Base-by-base conservation (phyloP, 2,888 invertebrate genomes). In the Caenorhabditis virilis region DNA sequence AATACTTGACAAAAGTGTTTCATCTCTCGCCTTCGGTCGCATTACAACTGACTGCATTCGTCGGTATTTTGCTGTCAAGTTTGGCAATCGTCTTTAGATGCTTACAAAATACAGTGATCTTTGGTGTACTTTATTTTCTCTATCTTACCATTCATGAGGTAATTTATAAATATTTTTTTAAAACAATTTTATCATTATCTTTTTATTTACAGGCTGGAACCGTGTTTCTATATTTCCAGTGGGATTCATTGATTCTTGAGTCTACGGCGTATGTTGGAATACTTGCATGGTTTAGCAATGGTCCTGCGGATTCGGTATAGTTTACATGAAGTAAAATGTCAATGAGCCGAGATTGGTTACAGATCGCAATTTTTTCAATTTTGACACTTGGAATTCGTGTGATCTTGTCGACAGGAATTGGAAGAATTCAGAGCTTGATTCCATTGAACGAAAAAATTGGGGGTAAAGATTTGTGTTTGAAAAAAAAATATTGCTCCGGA, bases 221-320 rank as follows among this genome's bases (percentile, higher is more conserved):
- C 84, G 88, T 88, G 46, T 91, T 91, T 84, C 86, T 90, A 78
- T 88, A 88, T 86, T 89, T 88, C 77, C 89, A 90, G 84, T 90
- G 89, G 88, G 91, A 91, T 84, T 87, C 88, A 61, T 85, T 91
- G 33, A 85, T 91, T 27, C 82, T 91, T 62, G 91, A 91, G 85
- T 87, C 88, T 49, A 91, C 91, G 30, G 88, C 90, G 78, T 83
- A 91, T 26, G 87, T 89, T 25, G 86, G 89, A 43, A 80, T 91
- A 15, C 86, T 90, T n/a, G 89, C 91, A 18, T 90, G 90, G 2
- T 83, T 89, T 30, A 78, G 74, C 22, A 51, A 71, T 41, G 57
- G 57, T 11, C 67, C 71, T 0, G 61, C 53, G 3, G 71, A 71
- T 38, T n/a, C 16, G 16, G 42, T 5, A 7, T n/a, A 13, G n/a